Conservation (phyloP, 2,888 invertebrate species). For the Eilema griseolum region DNA sequence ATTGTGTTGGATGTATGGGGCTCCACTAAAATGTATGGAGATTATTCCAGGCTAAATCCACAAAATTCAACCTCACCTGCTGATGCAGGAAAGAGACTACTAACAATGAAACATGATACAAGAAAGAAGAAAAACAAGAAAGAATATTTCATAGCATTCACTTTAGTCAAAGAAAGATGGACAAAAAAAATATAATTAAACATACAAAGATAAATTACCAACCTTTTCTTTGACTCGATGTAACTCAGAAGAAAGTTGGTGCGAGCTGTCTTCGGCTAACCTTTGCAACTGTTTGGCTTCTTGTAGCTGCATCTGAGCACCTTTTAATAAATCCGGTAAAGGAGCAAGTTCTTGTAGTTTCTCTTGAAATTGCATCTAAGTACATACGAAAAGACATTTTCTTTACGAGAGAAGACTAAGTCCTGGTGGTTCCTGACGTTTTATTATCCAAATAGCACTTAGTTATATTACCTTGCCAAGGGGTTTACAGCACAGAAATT, state of each 20-base stretch:
- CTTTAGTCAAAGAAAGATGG: no score
- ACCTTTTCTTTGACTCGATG: conserved; percentile 79
- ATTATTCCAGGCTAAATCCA: no score
- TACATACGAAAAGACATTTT: conserved; percentile 5
- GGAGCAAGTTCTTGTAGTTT: conserved; percentile 78
- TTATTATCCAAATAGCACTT: neutral
- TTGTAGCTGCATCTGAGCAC: conserved; percentile 77
- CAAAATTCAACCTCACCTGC: no score
- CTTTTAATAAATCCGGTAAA: conserved; percentile 76
- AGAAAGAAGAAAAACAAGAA: no score
- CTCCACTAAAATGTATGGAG: no score
- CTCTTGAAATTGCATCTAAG: conserved; percentile 80
- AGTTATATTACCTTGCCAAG: no score
- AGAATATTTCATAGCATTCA: no score
- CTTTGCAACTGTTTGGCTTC: conserved; percentile 77
- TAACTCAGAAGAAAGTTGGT: conserved; percentile 71
- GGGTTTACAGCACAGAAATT: no score
- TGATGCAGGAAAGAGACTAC: no score
- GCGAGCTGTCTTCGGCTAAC: conserved; percentile 74
- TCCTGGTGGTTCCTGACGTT: neutral
- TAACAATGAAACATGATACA: no score
- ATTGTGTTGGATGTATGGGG: no score
- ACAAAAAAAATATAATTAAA: neutral
- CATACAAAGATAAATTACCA: neutral
- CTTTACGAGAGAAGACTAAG: neutral